Conservation (phyloP, 2,113 vertebrate genomes). For the Chlorocebus sabaeus region DNA sequence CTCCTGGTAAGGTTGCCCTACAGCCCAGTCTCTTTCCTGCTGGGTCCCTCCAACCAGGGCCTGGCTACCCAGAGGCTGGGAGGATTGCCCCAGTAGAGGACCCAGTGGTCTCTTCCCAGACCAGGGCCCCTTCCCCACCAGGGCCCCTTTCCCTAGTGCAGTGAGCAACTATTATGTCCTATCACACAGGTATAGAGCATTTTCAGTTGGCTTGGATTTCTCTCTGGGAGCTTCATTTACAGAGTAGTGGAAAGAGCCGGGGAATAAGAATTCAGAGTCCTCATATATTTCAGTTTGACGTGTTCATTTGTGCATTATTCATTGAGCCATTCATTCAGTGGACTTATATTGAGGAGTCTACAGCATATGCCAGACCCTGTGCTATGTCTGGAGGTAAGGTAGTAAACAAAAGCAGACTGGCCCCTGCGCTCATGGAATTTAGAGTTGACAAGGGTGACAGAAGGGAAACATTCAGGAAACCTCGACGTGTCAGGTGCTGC, state of each 20-base stretch:
- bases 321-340: background rate
- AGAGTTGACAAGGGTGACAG: background rate
- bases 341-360: background rate
- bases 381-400: background rate
- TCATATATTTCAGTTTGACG: background rate
- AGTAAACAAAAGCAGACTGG: background rate
- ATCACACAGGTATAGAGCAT: background rate
- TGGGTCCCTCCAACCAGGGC: background rate
- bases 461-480: background rate
- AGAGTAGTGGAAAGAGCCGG: background rate
- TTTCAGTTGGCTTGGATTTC: background rate
- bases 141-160: background rate
- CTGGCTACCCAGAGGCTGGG: background rate
- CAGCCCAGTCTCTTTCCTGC: background rate
- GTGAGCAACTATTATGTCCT: background rate
- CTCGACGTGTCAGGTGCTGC: background rate
- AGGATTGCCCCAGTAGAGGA: background rate
- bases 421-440: background rate
- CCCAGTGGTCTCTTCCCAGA: background rate
- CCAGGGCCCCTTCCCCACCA: background rate
- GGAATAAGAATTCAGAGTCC: background rate
- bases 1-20: slow-evolving; percentile 85
- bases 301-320: background rate
- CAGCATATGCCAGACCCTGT: background rate
- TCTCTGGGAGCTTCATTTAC: background rate